A percentile compares a stretch with the other conserved stretches of the same genome.
These are phyloP conservation scores for Melitaea athalia DNA, from an alignment of 2,888 invertebrate genomes.

Conservation along the genomic window DNA sequence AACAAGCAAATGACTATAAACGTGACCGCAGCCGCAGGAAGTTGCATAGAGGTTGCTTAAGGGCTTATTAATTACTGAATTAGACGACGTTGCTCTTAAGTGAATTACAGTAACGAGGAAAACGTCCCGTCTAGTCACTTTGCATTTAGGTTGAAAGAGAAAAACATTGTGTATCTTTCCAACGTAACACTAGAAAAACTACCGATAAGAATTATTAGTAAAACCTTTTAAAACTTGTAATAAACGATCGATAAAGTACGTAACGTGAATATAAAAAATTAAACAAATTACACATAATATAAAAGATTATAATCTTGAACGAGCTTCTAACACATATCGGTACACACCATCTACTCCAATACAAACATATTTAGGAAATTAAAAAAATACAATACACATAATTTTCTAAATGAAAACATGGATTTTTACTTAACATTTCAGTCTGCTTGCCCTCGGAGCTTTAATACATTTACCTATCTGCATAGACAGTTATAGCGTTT, in stretches of 20 bases:
- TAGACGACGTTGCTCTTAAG: conserved; percentile 24
- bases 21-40: conserved; percentile 30
- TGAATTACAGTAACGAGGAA: conserved; percentile 19
- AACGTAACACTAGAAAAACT: not conserved
- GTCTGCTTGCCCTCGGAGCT: conserved; percentile 68
- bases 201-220: not conserved
- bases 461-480: conserved; percentile 68
- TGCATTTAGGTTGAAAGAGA: not conserved
- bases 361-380: conserved; percentile 13
- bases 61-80: conserved; percentile 36
- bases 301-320: conserved; percentile 4
- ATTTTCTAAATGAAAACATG: conserved; percentile 42
- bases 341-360: conserved; percentile 6
- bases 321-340: conserved; percentile 8
- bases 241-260: too few species aligned
- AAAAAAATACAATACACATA: conserved; percentile 34
- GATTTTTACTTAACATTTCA: conserved; percentile 56
- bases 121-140: conserved; percentile 7
- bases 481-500: conserved; percentile 55
- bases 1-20: conserved; percentile 34
- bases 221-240: not conserved
- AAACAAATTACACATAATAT: not conserved
- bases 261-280: not conserved
- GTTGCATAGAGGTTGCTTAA: conserved; percentile 34
- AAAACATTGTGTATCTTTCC: not conserved